A percentile compares a stretch with the other conserved stretches of the same genome.
Evolutionary conservation across 2,113 vertebrate genomes (phyloP).

Genomic region (Pterocles gutturalis): DNA sequence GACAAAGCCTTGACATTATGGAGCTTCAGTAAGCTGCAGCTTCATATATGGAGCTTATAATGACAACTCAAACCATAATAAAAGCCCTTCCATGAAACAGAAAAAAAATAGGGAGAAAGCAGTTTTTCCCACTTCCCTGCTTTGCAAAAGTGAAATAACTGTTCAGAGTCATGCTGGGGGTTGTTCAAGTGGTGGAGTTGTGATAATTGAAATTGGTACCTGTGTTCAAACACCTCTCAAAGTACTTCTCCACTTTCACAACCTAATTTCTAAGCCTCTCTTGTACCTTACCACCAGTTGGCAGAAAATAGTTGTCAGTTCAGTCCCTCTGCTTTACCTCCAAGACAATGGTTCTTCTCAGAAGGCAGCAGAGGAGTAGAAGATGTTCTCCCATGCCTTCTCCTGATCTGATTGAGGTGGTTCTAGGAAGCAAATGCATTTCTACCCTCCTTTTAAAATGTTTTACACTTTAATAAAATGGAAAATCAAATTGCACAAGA

Average conservation of each 20-base stretch:
- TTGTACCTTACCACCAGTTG: background rate
- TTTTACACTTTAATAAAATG: slow-evolving; percentile 45
- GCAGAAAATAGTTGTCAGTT: background rate
- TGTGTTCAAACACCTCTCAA: background rate
- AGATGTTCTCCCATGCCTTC: background rate
- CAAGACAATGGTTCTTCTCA: background rate
- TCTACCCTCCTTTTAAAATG: slow-evolving; percentile 11
- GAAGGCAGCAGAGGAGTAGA: background rate
- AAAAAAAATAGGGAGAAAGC: background rate
- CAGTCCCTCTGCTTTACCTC: background rate
- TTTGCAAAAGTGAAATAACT: background rate
- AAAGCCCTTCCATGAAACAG: background rate
- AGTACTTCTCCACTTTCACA: background rate
- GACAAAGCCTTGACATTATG: background rate
- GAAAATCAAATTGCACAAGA: slow-evolving; percentile 54
- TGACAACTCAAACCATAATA: background rate
- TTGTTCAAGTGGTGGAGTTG: background rate
- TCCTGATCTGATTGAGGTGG: background rate
- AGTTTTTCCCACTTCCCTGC: background rate
- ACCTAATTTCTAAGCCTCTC: background rate
- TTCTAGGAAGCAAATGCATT: background rate
- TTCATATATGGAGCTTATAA: background rate
- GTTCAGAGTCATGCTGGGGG: background rate
- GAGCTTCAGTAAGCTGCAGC: background rate
- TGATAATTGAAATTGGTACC: background rate